phyloP scores from a whole-genome alignment of 2,888 invertebrate genomes.

The Miltochrista miniata region DNA sequence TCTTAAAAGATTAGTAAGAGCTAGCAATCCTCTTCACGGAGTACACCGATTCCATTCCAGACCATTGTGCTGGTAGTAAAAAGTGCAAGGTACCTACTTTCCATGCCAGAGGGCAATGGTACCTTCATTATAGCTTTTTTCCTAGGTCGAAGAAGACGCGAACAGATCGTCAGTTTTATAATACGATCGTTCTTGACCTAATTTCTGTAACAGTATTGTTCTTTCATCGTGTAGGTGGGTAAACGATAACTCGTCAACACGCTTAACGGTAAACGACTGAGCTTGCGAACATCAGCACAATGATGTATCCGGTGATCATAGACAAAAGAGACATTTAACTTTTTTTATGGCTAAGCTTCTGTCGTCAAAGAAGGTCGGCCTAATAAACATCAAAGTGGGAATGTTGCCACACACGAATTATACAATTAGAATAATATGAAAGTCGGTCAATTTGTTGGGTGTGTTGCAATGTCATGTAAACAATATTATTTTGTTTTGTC shows the following conservation, averaged over 20 bases:
- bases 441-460: not conserved
- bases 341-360: conserved; percentile 9
- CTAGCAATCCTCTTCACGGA: too few species aligned
- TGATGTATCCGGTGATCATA: conserved; percentile 15
- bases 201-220: conserved; percentile 6
- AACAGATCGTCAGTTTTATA: too few species aligned
- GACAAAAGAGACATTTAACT: conserved; percentile 9
- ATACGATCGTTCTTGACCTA: conserved; percentile 1
- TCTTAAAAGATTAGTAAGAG: too few species aligned
- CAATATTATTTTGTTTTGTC: not conserved
- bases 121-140: too few species aligned
- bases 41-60: too few species aligned
- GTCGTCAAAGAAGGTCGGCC: not conserved
- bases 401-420: conserved; percentile 2
- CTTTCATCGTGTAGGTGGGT: conserved; percentile 28
- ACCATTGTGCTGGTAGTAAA: too few species aligned
- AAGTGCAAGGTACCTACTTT: too few species aligned
- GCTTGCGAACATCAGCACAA: conserved; percentile 9
- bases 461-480: not conserved
- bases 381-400: conserved; percentile 8
- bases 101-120: too few species aligned
- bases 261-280: conserved; percentile 5
- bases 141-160: too few species aligned
- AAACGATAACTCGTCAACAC: conserved; percentile 24
- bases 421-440: conserved; percentile 4